Evolutionary conservation across 1,140 invertebrate genomes (phyloP), one percentile per base, ranked within the genome.

Genomic region (Lucilia sericata): DNA sequence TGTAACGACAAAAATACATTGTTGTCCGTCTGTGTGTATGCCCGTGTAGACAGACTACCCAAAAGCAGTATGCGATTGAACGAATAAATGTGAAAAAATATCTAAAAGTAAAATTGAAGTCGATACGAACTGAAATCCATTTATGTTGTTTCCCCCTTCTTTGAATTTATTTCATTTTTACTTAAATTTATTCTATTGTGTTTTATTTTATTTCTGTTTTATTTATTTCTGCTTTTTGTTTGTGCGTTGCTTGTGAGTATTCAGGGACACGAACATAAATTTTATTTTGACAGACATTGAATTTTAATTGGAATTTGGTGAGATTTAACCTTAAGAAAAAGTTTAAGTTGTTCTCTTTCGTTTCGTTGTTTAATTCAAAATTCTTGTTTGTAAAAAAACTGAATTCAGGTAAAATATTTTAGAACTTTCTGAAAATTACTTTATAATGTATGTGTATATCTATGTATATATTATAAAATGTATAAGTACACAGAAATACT

Each of bases 251-350:
- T 19, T 21, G 65, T 25, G 65, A 70, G 21, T 70, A 70, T 70
- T 70, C n/a, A 21, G n/a, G 17, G 76, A 80, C 76, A 80, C 47
- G 76, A 49, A 21, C 76, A 80, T 80, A 80, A 80, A 80, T 80
- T 80, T 80, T 14, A 13, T 80, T 80, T 80, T 80, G 76, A 80
- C 76, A 80, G 76, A 80, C 42, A 80, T 80, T 80, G 42, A 80
- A 80, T 49, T 49, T 49, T 80, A 49, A 80, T 80, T 80, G 76
- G 42, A 80, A 21, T 80, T 49, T 49, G 42, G 42, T 80, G 76
- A 80, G 76, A 80, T 80, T 76, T 36, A 34, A 19, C 42, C 76
- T 21, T 49, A 10, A 60, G n/a, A 60, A 70, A 70, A 70, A 55
- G 34, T 76, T 76, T 8, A 76, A 76, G 34, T 47, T 42, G 42